Base-by-base conservation (phyloP, 2,888 invertebrate species). In the Helobdella robusta region DNA sequence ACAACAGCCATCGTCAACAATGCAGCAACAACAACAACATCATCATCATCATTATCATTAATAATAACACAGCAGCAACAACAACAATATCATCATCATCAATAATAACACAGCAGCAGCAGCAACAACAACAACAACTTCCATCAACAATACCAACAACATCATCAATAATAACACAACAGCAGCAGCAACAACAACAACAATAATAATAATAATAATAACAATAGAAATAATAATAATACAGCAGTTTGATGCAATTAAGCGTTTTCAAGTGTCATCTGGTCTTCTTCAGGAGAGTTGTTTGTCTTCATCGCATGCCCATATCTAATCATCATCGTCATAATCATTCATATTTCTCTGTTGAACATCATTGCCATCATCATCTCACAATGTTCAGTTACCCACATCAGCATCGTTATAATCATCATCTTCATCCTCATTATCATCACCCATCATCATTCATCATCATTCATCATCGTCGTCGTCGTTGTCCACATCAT, bases 201-300 rank as follows among this genome's bases (percentile, higher is more conserved):
- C 50, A 15, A 50, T 62, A 35, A 50, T 62, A 50, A 34, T 50
- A 32, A 50, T 50, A 50, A 62, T 62, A 35, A 50, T 62, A 50
- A 62, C 50, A 34, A 32, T 62, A 32, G 34, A 32, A 50, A 50
- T 62, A 50, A 50, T 32, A 50, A 50, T 50, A 35, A 50, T 50
- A 35, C 32, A 50, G n/a, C n/a, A n/a, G n/a, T n/a, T n/a, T n/a
- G n/a, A n/a, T n/a, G n/a, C n/a, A n/a, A n/a, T n/a, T n/a, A n/a
- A n/a, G n/a, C n/a, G n/a, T n/a, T n/a, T n/a, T n/a, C n/a, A n/a
- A n/a, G n/a, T n/a, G n/a, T n/a, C n/a, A n/a, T n/a, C n/a, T n/a
- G n/a, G n/a, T n/a, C n/a, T n/a, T n/a, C n/a, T n/a, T n/a, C n/a
- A n/a, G n/a, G n/a, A n/a, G n/a, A n/a, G n/a, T n/a, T n/a, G n/a